Percentiles rank a stretch among this genome's conserved stretches.
phyloP scores from a whole-genome alignment of 2,888 invertebrate species.

The Spisula solida region DNA sequence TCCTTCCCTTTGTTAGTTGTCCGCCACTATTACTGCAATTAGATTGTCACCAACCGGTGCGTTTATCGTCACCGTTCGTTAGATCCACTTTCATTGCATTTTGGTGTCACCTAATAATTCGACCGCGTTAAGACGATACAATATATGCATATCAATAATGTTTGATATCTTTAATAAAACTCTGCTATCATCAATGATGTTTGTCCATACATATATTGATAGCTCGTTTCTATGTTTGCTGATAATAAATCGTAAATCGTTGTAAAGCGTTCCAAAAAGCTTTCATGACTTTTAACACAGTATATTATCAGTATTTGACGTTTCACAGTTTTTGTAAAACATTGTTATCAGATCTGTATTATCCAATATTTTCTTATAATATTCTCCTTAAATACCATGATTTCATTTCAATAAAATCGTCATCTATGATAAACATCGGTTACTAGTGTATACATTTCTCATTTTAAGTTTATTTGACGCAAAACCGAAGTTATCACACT shows the following conservation, averaged over 20 bases:
- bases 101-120: neutral
- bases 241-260: constrained; percentile 49
- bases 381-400: neutral
- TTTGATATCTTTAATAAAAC: constrained; percentile 14
- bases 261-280: constrained; percentile 34
- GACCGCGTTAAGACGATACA: neutral
- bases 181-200: neutral
- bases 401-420: neutral
- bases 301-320: neutral
- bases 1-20: constrained; percentile 33
- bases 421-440: neutral
- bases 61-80: neutral
- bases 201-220: constrained; percentile 45
- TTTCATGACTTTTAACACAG: neutral
- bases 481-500: neutral
- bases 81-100: neutral
- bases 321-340: constrained; percentile 17
- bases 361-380: neutral
- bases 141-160: neutral
- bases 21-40: constrained; percentile 15
- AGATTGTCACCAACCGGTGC: neutral
- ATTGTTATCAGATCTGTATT: neutral
- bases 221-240: constrained; percentile 49
- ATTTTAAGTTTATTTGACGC: neutral
- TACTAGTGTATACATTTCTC: neutral